Percentiles rank a stretch among this genome's conserved stretches.
Evolutionary conservation across 92 coral and sea anemone species (phyloP).

Genomic region (Zoanthus gigantus): DNA sequence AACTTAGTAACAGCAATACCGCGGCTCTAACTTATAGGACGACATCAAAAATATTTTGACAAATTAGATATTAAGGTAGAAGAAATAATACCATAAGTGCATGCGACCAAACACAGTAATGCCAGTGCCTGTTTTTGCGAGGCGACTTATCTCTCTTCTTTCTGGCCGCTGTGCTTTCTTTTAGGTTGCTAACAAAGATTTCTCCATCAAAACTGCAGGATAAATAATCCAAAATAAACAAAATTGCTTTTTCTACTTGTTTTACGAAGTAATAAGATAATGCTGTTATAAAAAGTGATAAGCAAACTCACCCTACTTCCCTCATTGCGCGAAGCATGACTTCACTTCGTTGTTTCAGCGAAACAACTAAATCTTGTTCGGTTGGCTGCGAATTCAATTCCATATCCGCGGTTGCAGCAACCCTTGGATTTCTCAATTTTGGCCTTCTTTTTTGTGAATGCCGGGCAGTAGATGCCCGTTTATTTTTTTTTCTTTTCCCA

Average conservation of each 20-base stretch:
- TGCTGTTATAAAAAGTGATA: conserved; percentile 8
- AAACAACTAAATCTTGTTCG: background rate
- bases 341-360: background rate
- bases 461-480: background rate
- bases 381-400: background rate
- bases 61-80: background rate
- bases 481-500: conserved; percentile 17
- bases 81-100: conserved; percentile 53
- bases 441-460: background rate
- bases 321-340: background rate
- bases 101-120: conserved; percentile 62
- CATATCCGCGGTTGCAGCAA: background rate
- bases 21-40: no score
- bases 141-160: conserved; percentile 50
- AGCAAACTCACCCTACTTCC: conserved; percentile 29
- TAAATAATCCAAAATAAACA: background rate
- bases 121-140: conserved; percentile 43
- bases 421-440: background rate
- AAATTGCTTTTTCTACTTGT: background rate
- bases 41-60: background rate
- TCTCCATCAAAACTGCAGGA: conserved; percentile 49
- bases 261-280: background rate
- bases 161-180: conserved; percentile 34
- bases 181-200: conserved; percentile 25
- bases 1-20: background rate